phyloP scores from a whole-genome alignment of 2,888 invertebrate species.

The Acleris holmiana region DNA sequence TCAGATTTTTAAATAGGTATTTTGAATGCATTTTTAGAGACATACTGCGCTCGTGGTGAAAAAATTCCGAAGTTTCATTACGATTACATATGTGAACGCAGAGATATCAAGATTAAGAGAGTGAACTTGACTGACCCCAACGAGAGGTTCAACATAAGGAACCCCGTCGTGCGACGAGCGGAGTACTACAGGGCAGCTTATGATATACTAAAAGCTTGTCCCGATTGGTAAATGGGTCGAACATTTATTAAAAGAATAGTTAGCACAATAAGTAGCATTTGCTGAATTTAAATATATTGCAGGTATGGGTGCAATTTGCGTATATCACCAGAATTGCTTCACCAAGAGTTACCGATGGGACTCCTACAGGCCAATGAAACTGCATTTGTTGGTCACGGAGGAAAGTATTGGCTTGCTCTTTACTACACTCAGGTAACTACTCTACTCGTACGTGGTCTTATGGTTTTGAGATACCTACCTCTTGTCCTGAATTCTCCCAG shows the following conservation, averaged over 20 bases:
- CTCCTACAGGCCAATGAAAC: constrained; percentile 74
- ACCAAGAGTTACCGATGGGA: constrained; percentile 63
- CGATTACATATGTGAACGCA: constrained; percentile 76
- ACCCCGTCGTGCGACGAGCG: constrained; percentile 71
- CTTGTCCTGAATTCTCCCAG: too few relatives aligned
- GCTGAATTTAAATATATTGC: not conserved
- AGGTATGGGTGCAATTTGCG: constrained; percentile 80
- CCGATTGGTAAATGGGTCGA: constrained; percentile 65
- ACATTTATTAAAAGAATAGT: not conserved
- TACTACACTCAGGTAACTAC: constrained; percentile 73
- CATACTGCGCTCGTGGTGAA: constrained; percentile 72
- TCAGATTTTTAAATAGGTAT: too few relatives aligned
- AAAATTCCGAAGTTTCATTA: constrained; percentile 75
- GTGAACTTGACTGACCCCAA: constrained; percentile 75
- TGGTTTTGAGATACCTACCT: too few relatives aligned
- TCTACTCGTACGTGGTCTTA: too few relatives aligned
- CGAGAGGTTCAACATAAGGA: constrained; percentile 73
- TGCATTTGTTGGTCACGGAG: constrained; percentile 77
- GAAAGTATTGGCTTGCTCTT: constrained; percentile 76
- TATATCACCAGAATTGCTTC: constrained; percentile 66
- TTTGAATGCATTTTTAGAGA: constrained; percentile 50
- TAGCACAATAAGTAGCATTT: not conserved
- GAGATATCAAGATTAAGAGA: constrained; percentile 71
- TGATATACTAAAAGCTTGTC: constrained; percentile 76
- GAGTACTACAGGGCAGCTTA: constrained; percentile 77